A percentile compares a stretch with the other conserved stretches of the same genome.
Conservation (phyloP, 1,140 invertebrate species). For the Drosophila melanogaster region DNA sequence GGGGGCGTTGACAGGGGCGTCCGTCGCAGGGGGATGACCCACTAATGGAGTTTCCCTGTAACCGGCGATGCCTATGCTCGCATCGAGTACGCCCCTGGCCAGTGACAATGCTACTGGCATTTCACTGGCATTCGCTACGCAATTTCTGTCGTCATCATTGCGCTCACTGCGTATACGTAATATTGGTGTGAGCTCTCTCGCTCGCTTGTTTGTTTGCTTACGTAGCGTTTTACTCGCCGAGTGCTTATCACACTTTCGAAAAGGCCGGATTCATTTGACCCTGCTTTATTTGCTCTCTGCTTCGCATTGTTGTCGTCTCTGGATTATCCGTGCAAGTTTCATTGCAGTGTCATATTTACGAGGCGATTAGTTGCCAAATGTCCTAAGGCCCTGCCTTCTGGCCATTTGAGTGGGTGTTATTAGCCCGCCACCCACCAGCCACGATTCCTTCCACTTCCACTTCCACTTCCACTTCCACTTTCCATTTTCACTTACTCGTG, state of each 20-base stretch:
- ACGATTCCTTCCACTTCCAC: background rate
- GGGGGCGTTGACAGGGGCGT: slow-evolving; percentile 31
- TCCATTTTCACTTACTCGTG: slow-evolving; percentile 43
- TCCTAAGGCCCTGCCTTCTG: background rate
- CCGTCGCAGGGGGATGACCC: slow-evolving; percentile 5
- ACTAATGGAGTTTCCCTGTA: slow-evolving; percentile 26
- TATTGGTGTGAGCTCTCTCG: slow-evolving; percentile 19
- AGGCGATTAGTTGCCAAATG: slow-evolving; percentile 60
- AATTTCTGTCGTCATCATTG: slow-evolving; percentile 62
- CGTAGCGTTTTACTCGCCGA: slow-evolving; percentile 46
- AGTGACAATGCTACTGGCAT: slow-evolving; percentile 65
- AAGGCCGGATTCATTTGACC: slow-evolving; percentile 44
- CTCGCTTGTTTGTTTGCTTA: slow-evolving; percentile 58
- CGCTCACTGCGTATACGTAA: slow-evolving; percentile 72
- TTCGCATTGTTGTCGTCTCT: slow-evolving; percentile 17
- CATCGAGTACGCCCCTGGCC: slow-evolving; percentile 41
- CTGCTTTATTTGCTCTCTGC: slow-evolving; percentile 55
- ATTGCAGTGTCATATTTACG: slow-evolving; percentile 67
- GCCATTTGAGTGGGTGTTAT: slow-evolving; percentile 4
- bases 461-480: too few species aligned
- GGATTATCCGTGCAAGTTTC: slow-evolving; percentile 46
- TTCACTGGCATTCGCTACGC: slow-evolving; percentile 70
- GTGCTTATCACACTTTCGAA: slow-evolving; percentile 39
- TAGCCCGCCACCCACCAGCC: background rate
- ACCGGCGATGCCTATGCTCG: too few species aligned